These are phyloP conservation scores for Gymnosoma rotundatum DNA, from an alignment of 2,888 invertebrate species.

Conservation along the genomic window DNA sequence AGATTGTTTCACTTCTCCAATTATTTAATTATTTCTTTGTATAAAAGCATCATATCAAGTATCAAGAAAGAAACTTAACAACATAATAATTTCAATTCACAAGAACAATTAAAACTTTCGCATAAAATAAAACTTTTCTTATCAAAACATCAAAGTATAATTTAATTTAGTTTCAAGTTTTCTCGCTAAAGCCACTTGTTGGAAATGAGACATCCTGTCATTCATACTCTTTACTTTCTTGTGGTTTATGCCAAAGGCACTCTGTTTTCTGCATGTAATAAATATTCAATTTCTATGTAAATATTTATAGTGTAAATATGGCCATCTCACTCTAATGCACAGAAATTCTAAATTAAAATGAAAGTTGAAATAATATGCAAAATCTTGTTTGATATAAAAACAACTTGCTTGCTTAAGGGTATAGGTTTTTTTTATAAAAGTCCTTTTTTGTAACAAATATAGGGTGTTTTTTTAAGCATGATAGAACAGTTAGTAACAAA, in stretches of 20 bases:
- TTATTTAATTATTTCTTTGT: not conserved
- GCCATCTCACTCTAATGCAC: not conserved
- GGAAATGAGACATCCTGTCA: slow-evolving; percentile 1
- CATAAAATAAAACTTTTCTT: slow-evolving; percentile 27
- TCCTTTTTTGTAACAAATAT: not conserved
- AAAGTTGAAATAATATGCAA: no score
- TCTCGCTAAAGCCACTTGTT: slow-evolving; percentile 39
- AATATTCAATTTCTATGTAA: slow-evolving; percentile 44
- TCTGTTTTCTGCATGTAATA: slow-evolving; percentile 32
- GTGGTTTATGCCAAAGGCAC: slow-evolving; percentile 3
- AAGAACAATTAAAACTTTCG: slow-evolving; percentile 36
- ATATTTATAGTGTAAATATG: slow-evolving; percentile 37
- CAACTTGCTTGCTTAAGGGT: no score
- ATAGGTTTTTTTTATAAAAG: no score
- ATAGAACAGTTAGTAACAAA: no score
- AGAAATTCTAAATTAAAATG: not conserved
- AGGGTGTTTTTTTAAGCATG: no score
- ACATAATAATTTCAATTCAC: slow-evolving; percentile 11
- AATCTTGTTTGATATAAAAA: no score
- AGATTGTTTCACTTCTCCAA: no score
- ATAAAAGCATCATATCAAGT: not conserved
- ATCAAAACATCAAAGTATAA: slow-evolving; percentile 28
- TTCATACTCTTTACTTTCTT: not conserved
- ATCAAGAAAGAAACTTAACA: not conserved
- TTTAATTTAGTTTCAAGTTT: slow-evolving; percentile 19